Base-by-base conservation (phyloP, 2,797 vertebrate species). In the Clarias fuscus region DNA sequence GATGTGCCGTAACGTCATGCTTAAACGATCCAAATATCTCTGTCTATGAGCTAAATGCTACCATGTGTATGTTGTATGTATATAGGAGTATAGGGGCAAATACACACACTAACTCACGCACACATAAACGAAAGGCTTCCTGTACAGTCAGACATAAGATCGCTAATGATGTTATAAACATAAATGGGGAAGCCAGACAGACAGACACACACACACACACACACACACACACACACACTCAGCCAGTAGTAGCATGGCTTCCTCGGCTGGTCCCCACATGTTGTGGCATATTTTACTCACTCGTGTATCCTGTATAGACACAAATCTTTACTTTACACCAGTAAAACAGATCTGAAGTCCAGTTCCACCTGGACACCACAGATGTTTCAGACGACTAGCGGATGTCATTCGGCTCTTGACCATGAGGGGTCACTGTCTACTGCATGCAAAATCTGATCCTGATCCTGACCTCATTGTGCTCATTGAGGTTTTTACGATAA, bases 351-450 rank as follows among this genome's bases (percentile, higher is more conserved):
- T 53, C 20, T 4, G n/a, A 67, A 13, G 22, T 62, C 5, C 2
- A 20, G 10, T 6, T 77, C 30, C 76, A 37, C n/a, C 48, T 2
- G 10, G 20, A 20, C 1, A 33, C 3, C 33, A 24, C 5, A 2
- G 13, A 73, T 30, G 3, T 15, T 56, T 56, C 10, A 1, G 20
- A 64, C 0, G 10, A 56, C 24, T 22, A 22, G 3, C 14, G 33
- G 30, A 11, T 48, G 64, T 61, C 22, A 33, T 75, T 83, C 37
- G 22, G 5, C 5, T 5, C n/a, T 14, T 20, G 76, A 72, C 80
- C 86, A 22, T 64, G 37, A 84, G 86, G 72, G 61, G 84, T 70
- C 86, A 13, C 86, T 62, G 79, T 83, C 33, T n/a, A n/a, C 82
- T 84, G 65, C 73, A 18, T 53, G 40, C 7, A 58, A 14, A 75